Evolutionary conservation across 2,888 invertebrate genomes (phyloP).

Genomic region (Eumacrocentrus americanus): DNA sequence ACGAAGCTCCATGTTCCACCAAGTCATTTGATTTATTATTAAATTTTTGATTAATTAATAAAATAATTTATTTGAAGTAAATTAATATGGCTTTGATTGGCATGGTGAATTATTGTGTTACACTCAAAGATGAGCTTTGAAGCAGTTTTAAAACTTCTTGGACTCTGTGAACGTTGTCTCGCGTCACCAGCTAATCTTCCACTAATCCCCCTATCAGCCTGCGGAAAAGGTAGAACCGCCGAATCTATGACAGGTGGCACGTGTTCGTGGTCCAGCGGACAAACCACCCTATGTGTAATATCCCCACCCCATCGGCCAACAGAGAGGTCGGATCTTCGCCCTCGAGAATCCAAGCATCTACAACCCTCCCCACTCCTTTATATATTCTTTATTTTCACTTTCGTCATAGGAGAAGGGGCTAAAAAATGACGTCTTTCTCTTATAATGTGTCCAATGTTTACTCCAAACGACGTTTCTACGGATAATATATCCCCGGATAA

Average conservation of each 20-base stretch:
- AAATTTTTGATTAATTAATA: neutral
- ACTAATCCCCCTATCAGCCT: slow-evolving; percentile 34
- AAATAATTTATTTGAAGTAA: neutral
- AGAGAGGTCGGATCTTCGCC: slow-evolving; percentile 2
- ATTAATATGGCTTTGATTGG: neutral
- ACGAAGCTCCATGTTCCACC: slow-evolving; percentile 29
- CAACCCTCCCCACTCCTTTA: neutral
- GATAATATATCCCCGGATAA: too few relatives aligned
- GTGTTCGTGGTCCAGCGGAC: slow-evolving; percentile 50
- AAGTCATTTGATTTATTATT: slow-evolving; percentile 25
- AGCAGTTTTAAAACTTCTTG: neutral
- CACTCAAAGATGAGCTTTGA: neutral
- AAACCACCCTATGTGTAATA: slow-evolving; percentile 48
- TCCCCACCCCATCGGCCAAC: slow-evolving; percentile 26
- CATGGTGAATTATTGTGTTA: neutral
- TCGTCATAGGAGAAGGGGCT: neutral
- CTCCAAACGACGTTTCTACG: neutral
- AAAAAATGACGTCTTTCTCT: neutral
- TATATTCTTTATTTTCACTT: neutral
- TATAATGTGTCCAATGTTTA: neutral
- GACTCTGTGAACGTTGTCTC: slow-evolving; percentile 7
- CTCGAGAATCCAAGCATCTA: neutral
- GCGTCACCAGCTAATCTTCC: slow-evolving; percentile 33
- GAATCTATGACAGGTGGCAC: slow-evolving; percentile 54
- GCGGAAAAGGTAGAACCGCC: slow-evolving; percentile 20